A percentile compares a stretch with the other conserved stretches of the same genome.
phyloP scores from a whole-genome alignment of 1,140 invertebrate species.

The Drosophila pseudoananassae region DNA sequence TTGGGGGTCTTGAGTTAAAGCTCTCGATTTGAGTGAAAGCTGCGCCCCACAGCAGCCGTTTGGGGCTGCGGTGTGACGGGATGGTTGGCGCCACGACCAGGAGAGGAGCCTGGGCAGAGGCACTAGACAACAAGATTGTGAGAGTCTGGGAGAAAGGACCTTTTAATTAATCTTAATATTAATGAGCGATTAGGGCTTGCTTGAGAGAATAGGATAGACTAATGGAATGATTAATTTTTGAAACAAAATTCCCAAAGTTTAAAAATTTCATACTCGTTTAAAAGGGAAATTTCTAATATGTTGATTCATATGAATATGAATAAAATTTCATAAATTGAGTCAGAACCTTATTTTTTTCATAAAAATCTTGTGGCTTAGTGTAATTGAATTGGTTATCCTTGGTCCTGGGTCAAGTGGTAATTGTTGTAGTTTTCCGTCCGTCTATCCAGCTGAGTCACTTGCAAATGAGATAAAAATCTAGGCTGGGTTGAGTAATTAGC shows the following conservation, averaged over 20 bases:
- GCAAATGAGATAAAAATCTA: conserved; percentile 39
- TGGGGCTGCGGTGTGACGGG: not conserved
- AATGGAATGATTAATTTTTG: conserved; percentile 10
- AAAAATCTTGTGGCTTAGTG: conserved; percentile 32
- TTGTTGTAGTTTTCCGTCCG: conserved; percentile 36
- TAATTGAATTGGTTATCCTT: conserved; percentile 37
- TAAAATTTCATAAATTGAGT: no score
- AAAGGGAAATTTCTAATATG: no score
- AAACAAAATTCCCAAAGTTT: no score
- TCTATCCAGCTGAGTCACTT: conserved; percentile 21
- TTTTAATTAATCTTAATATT: conserved; percentile 42
- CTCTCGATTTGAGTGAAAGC: conserved; percentile 59
- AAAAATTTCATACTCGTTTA: no score
- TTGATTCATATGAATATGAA: no score
- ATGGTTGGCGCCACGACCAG: conserved; percentile 54
- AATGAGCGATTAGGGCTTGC: conserved; percentile 14
- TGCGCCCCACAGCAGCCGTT: conserved; percentile 57
- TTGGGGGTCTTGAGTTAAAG: conserved; percentile 27
- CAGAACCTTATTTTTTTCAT: no score
- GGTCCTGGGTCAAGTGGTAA: conserved; percentile 48
- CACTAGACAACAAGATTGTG: conserved; percentile 34
- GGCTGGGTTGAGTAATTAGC: conserved; percentile 48
- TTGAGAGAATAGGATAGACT: not conserved
- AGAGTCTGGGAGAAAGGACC: not conserved
- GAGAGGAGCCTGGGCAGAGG: conserved; percentile 30